phyloP scores from a whole-genome alignment of 2,797 vertebrate genomes.

The Aphelocoma californica region DNA sequence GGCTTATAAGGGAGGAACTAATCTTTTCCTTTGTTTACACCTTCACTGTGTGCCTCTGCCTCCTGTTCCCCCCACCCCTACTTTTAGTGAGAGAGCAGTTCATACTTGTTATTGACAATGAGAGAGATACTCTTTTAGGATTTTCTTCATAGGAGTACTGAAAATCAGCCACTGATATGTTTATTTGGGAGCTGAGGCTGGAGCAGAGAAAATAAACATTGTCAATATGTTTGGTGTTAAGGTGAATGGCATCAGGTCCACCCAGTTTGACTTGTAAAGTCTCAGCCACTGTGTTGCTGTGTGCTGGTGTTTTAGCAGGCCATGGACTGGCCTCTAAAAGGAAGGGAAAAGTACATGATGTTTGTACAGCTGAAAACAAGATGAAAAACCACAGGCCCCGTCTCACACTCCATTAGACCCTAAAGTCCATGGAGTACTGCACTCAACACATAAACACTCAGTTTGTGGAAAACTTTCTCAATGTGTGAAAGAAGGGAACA shows the following conservation, averaged over 20 bases:
- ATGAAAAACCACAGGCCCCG: slow-evolving; percentile 93
- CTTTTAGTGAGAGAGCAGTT: slow-evolving; percentile 1
- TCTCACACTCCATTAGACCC: slow-evolving; percentile 95
- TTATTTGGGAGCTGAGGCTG: slow-evolving; percentile 73
- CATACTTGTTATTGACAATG: slow-evolving; percentile 43
- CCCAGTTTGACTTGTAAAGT: slow-evolving; percentile 73
- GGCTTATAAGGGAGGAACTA: background rate
- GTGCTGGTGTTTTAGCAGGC: slow-evolving; percentile 66
- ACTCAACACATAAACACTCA: slow-evolving; percentile 95
- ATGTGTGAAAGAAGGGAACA: slow-evolving; percentile 79
- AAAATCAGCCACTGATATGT: slow-evolving; percentile 68
- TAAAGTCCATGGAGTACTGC: slow-evolving; percentile 90
- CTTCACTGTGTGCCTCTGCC: background rate
- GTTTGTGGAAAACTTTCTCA: slow-evolving; percentile 84
- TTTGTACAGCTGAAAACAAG: slow-evolving; percentile 99
- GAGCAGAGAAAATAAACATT: slow-evolving; percentile 80
- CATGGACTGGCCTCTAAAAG: slow-evolving; percentile 66
- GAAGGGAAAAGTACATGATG: slow-evolving; percentile 79
- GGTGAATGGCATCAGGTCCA: slow-evolving; percentile 65
- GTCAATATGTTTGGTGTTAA: slow-evolving; percentile 76
- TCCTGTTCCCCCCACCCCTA: no score
- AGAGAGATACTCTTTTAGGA: slow-evolving; percentile 42
- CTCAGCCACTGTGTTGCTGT: slow-evolving; percentile 58
- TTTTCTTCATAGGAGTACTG: slow-evolving; percentile 55
- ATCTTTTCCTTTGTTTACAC: background rate